Percentiles rank a stretch among this genome's conserved stretches.
Conservation (phyloP, 2,797 vertebrate genomes). For the Cebuella pygmaea region DNA sequence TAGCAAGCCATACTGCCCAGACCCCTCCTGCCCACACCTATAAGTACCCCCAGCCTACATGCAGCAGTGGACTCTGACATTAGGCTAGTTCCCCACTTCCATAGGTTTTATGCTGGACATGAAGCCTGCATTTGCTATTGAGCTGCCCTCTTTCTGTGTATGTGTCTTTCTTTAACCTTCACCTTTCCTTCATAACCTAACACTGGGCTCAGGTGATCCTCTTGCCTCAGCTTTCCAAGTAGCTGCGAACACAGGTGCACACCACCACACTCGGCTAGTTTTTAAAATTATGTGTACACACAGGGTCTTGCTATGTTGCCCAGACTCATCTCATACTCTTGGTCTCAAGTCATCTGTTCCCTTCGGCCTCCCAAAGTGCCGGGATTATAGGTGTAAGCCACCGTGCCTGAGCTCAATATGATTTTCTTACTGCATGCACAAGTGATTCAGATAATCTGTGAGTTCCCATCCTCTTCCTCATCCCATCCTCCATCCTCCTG, state of each 20-base stretch:
- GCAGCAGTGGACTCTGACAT: neutral
- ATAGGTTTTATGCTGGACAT: neutral
- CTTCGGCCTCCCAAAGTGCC: neutral
- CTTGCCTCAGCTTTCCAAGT: neutral
- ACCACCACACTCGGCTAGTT: neutral
- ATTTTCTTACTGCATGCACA: neutral
- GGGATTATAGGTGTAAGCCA: neutral
- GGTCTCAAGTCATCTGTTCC: neutral
- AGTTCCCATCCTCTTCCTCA: neutral
- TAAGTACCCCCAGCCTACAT: neutral
- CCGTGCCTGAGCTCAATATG: neutral
- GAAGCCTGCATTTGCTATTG: neutral
- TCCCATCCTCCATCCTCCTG: neutral
- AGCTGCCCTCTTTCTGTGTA: neutral
- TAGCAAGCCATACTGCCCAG: neutral
- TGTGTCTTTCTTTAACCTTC: neutral
- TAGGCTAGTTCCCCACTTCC: neutral
- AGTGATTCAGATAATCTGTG: neutral
- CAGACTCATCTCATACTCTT: neutral
- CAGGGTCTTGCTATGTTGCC: neutral
- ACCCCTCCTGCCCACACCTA: neutral
- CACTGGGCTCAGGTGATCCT: neutral
- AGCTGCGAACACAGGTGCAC: neutral
- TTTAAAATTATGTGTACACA: neutral
- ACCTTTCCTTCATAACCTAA: neutral